Evolutionary conservation across 2,888 invertebrate genomes (phyloP).

Genomic region (Amaurobius ferox): DNA sequence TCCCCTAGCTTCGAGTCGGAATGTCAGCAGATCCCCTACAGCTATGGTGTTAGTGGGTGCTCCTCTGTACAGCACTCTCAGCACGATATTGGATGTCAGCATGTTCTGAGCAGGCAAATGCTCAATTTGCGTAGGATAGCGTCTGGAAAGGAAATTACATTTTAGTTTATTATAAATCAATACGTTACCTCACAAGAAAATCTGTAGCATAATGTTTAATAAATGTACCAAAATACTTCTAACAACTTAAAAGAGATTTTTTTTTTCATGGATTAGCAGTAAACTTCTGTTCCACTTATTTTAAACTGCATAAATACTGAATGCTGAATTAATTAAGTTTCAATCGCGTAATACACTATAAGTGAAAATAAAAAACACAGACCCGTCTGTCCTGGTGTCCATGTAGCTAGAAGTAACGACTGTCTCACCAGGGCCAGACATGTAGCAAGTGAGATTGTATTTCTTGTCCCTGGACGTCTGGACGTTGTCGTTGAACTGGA

Average conservation of each 20-base stretch:
- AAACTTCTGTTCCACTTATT: no score
- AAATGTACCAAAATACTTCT: no score
- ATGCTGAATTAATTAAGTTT: no score
- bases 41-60: conserved; percentile 94
- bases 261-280: no score
- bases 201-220: no score
- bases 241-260: no score
- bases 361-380: conserved; percentile 81
- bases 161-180: no score
- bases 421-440: conserved; percentile 93
- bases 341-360: no score
- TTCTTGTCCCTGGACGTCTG: conserved; percentile 93
- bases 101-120: conserved; percentile 94
- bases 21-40: conserved; percentile 93
- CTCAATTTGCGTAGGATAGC: conserved; percentile 94
- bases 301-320: no score
- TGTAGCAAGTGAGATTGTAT: conserved; percentile 93
- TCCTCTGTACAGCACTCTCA: conserved; percentile 91
- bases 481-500: conserved; percentile 94
- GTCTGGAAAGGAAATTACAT: conserved; percentile 60
- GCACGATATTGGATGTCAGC: conserved; percentile 89
- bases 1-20: conserved; percentile 91
- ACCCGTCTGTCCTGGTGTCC: conserved; percentile 75
- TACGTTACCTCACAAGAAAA: no score
- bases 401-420: conserved; percentile 86